A percentile compares a stretch with the other conserved stretches of the same genome.
Evolutionary conservation across 1,140 invertebrate species (phyloP).

Genomic region (Scaptomyza pallida): DNA sequence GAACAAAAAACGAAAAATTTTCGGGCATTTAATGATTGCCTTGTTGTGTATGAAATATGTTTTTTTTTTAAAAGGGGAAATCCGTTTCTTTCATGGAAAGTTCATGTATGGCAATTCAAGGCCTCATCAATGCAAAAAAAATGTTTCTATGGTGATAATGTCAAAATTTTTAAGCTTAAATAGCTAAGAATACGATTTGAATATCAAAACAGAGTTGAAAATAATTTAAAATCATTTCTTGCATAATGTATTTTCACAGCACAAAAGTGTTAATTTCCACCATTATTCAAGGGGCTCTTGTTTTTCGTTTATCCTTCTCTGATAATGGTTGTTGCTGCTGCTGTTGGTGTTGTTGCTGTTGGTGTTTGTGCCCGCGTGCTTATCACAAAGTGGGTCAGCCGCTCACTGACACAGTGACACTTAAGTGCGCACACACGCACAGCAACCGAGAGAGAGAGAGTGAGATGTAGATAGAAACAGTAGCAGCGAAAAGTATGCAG

Average conservation of each 20-base stretch:
- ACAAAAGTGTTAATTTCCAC: slow-evolving; percentile 12
- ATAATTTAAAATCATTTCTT: background rate
- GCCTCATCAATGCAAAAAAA: no score
- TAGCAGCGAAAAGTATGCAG: slow-evolving; percentile 61
- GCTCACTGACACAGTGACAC: slow-evolving; percentile 80
- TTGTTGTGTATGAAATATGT: no score
- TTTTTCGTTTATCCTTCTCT: background rate
- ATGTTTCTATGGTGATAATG: no score
- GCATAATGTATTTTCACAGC: background rate
- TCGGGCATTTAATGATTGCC: no score
- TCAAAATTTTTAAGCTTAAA: no score
- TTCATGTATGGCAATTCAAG: no score
- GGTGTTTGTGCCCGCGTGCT: slow-evolving; percentile 49
- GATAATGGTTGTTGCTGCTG: slow-evolving; percentile 9
- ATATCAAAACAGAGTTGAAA: no score
- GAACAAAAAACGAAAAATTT: no score
- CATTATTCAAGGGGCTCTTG: slow-evolving; percentile 6
- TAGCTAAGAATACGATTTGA: no score
- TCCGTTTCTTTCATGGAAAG: no score
- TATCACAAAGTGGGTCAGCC: slow-evolving; percentile 79
- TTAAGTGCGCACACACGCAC: slow-evolving; percentile 60
- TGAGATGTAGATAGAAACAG: slow-evolving; percentile 12
- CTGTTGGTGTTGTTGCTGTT: slow-evolving; percentile 26
- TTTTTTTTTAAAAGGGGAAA: no score
- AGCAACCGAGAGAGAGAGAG: slow-evolving; percentile 3